Evolutionary conservation across 2,888 invertebrate genomes (phyloP).

Genomic region (Sipunculus nudus): DNA sequence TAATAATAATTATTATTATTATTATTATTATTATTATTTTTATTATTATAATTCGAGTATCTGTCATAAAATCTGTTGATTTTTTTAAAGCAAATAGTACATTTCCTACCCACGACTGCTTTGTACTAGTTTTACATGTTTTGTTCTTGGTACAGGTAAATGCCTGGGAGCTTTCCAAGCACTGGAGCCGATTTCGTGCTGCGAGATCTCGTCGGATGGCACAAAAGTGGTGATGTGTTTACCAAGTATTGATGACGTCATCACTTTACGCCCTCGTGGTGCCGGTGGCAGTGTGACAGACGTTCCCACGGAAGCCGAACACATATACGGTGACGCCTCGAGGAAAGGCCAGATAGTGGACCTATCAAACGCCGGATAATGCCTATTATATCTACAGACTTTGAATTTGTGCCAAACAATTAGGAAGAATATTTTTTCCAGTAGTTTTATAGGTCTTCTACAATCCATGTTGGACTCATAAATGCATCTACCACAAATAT

Average conservation of each 20-base stretch:
- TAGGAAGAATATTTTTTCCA: too few relatives aligned
- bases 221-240: constrained; percentile 77
- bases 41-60: not conserved
- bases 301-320: constrained; percentile 32
- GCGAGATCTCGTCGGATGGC: constrained; percentile 81
- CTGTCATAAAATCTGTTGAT: not conserved
- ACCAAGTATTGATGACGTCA: constrained; percentile 74
- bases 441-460: too few relatives aligned
- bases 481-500: too few relatives aligned
- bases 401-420: too few relatives aligned
- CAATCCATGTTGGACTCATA: too few relatives aligned
- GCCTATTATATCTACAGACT: too few relatives aligned
- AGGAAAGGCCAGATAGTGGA: constrained; percentile 19
- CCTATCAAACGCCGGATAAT: too few relatives aligned
- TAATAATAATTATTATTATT: too few relatives aligned
- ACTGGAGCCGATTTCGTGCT: constrained; percentile 77
- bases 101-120: not conserved
- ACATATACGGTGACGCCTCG: constrained; percentile 31
- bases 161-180: constrained; percentile 83
- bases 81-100: not conserved
- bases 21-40: not conserved
- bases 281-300: too few relatives aligned
- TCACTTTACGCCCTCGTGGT: constrained; percentile 74
- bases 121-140: not conserved
- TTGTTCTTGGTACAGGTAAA: constrained; percentile 17